Percentiles rank a stretch among this genome's conserved stretches.
These are phyloP conservation scores for Copsychus sechellarum DNA, from an alignment of 2,113 vertebrate species.

Conservation along the genomic window DNA sequence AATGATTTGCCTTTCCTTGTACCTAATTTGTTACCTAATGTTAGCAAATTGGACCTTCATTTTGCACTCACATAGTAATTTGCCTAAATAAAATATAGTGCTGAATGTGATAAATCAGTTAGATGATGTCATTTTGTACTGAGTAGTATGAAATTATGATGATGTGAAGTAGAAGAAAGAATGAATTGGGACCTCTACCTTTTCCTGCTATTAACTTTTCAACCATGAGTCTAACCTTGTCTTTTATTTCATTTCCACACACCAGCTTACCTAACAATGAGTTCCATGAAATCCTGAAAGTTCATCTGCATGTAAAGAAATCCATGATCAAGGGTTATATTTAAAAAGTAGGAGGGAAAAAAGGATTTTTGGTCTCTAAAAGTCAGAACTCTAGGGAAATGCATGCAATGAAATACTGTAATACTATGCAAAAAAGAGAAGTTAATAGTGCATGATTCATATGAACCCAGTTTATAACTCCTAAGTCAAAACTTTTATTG, in stretches of 20 bases:
- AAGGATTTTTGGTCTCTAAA: neutral
- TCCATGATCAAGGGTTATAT: neutral
- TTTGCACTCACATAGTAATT: neutral
- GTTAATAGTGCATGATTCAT: neutral
- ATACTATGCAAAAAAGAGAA: neutral
- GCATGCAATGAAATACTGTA: neutral
- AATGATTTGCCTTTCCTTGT: neutral
- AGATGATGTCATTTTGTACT: neutral
- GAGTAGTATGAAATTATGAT: neutral
- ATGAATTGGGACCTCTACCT: neutral
- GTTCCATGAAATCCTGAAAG: neutral
- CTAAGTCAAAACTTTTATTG: neutral
- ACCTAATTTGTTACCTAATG: neutral
- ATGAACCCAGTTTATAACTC: neutral
- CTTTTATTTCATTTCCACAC: conserved; percentile 14
- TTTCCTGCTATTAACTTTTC: neutral
- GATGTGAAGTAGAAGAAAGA: neutral
- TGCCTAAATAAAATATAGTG: neutral
- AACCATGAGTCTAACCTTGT: neutral
- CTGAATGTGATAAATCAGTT: neutral
- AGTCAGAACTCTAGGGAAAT: neutral
- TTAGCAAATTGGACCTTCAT: neutral
- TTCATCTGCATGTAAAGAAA: neutral
- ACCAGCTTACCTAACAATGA: neutral
- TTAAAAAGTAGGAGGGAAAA: neutral